These are phyloP conservation scores for Cavia porcellus DNA, from an alignment of 2,113 vertebrate species.

Conservation along the genomic window DNA sequence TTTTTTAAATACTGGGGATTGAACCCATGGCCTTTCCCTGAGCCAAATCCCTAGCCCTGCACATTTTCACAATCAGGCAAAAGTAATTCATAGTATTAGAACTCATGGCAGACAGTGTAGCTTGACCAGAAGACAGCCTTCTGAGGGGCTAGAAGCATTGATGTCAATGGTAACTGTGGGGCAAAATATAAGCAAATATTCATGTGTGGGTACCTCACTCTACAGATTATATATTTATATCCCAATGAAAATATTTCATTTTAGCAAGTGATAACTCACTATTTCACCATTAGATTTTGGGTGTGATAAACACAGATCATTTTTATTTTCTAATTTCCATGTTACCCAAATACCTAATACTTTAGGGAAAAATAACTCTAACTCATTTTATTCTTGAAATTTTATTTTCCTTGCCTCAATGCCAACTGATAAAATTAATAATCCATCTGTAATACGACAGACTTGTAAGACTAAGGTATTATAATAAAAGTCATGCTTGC, in stretches of 20 bases:
- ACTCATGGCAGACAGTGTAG: neutral
- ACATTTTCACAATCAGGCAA: neutral
- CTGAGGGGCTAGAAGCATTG: neutral
- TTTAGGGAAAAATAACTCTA: neutral
- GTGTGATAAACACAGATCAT: neutral
- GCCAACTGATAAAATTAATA: constrained; percentile 24
- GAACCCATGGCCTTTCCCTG: neutral
- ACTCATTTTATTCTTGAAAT: constrained; percentile 1
- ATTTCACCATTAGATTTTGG: neutral
- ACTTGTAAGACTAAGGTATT: neutral
- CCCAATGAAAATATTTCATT: neutral
- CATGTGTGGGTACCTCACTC: neutral
- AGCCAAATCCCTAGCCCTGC: neutral
- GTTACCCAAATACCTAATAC: neutral
- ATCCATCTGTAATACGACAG: neutral
- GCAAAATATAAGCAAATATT: neutral
- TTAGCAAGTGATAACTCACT: neutral
- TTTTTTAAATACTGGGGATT: neutral
- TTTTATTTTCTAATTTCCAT: neutral
- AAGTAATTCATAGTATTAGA: neutral
- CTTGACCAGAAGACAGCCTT: neutral
- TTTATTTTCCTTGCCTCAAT: neutral
- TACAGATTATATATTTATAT: neutral
- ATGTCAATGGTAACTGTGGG: neutral
- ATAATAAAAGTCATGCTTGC: neutral